These are phyloP conservation scores for Aphelocoma coerulescens DNA, from an alignment of 2,113 vertebrate genomes.

Conservation along the genomic window DNA sequence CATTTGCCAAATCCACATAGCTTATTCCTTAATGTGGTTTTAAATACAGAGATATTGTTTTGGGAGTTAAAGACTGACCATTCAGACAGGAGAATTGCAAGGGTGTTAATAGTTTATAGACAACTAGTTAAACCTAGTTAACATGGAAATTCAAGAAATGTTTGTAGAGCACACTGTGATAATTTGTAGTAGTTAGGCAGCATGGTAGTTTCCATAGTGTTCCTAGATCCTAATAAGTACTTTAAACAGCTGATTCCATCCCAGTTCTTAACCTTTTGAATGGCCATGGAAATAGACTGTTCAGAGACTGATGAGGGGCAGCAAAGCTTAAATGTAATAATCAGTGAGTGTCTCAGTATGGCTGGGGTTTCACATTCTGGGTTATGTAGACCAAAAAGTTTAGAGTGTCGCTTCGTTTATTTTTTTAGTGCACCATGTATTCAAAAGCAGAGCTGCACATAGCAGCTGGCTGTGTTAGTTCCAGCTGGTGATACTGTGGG, in stretches of 20 bases:
- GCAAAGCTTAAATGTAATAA: conserved; percentile 20
- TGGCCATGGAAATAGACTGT: background rate
- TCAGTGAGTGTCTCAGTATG: background rate
- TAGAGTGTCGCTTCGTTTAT: background rate
- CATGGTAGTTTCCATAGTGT: background rate
- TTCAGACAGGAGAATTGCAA: background rate
- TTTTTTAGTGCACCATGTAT: background rate
- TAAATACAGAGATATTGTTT: background rate
- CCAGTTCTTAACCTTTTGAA: conserved; percentile 1
- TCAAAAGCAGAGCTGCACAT: background rate
- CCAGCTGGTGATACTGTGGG: background rate
- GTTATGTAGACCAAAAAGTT: background rate
- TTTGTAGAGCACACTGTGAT: background rate
- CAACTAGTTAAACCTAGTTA: background rate
- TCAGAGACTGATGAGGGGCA: background rate
- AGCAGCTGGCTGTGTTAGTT: background rate
- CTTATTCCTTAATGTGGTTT: background rate
- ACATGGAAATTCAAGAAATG: background rate
- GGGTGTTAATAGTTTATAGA: background rate
- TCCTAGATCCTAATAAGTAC: background rate
- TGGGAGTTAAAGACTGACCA: background rate
- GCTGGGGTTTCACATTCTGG: background rate
- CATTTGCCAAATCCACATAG: background rate
- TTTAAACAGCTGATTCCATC: background rate
- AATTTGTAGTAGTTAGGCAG: background rate